Conservation (phyloP, 2,888 invertebrate species). For the Pristionchus mayeri region DNA sequence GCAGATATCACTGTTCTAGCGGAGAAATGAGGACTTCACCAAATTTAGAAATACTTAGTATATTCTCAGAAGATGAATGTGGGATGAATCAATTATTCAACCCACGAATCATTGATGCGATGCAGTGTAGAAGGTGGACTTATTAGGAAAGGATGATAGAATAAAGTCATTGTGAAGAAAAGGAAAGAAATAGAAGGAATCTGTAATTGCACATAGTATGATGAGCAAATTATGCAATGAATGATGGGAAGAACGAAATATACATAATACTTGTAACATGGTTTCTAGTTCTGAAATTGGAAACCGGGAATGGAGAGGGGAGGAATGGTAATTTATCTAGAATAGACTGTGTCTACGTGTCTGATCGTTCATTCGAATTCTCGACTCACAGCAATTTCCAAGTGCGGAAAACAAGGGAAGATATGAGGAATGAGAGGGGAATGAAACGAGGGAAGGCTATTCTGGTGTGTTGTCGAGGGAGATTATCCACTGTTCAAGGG, state of each 20-base stretch:
- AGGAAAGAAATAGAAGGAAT: not conserved
- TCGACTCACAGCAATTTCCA: not conserved
- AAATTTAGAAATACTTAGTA: not conserved
- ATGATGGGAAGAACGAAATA: not conserved
- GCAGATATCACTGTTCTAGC: no score
- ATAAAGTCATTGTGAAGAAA: not conserved
- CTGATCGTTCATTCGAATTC: not conserved
- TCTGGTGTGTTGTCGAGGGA: not conserved
- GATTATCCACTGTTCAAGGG: not conserved
- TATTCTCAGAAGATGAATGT: constrained; percentile 1
- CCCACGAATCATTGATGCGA: no score
- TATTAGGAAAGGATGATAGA: not conserved
- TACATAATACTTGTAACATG: constrained; percentile 20
- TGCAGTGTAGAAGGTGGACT: not conserved
- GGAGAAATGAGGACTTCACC: not conserved
- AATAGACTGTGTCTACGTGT: not conserved
- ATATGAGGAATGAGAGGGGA: not conserved
- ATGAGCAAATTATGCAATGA: not conserved
- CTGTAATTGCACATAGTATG: not conserved
- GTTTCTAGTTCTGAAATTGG: constrained; percentile 2
- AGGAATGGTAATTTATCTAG: no score
- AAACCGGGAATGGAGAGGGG: not conserved
- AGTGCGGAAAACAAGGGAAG: not conserved
- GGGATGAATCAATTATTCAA: not conserved
- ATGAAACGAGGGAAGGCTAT: not conserved